Percentiles rank a stretch among this genome's conserved stretches.
Evolutionary conservation across 2,888 invertebrate species (phyloP).

Genomic region (Agrochola litura): DNA sequence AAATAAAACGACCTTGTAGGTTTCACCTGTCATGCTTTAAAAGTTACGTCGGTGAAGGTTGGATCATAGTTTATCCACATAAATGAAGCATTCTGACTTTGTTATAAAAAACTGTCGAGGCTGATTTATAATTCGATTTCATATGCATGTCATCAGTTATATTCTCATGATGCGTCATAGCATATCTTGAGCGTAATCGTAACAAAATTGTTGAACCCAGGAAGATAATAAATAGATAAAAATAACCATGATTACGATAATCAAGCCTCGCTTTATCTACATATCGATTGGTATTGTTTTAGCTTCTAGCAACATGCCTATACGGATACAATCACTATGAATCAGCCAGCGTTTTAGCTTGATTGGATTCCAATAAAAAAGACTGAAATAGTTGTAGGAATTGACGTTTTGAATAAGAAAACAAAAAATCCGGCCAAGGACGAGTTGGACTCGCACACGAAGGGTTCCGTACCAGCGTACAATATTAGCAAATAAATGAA

Average conservation of each 20-base stretch:
- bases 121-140: constrained; percentile 27
- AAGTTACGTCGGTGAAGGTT: constrained; percentile 46
- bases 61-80: constrained; percentile 23
- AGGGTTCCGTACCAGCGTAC: too few relatives aligned
- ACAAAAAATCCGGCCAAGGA: constrained; percentile 1
- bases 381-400: constrained; percentile 10
- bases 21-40: constrained; percentile 53
- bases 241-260: constrained; percentile 28
- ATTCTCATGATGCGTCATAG: constrained; percentile 23
- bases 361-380: constrained; percentile 20
- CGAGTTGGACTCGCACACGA: too few relatives aligned
- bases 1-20: constrained; percentile 44
- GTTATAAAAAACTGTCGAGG: constrained; percentile 1
- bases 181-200: background rate
- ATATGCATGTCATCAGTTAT: constrained; percentile 23
- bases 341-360: constrained; percentile 15
- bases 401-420: constrained; percentile 28
- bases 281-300: constrained; percentile 51
- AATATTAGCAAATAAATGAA: too few relatives aligned
- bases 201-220: constrained; percentile 14
- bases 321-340: constrained; percentile 21
- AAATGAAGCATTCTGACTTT: constrained; percentile 29
- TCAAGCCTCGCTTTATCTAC: constrained; percentile 38
- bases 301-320: constrained; percentile 22
- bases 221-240: constrained; percentile 42